Base-by-base conservation (phyloP, 2,888 invertebrate species). In the Chrysotoxum bicinctum region DNA sequence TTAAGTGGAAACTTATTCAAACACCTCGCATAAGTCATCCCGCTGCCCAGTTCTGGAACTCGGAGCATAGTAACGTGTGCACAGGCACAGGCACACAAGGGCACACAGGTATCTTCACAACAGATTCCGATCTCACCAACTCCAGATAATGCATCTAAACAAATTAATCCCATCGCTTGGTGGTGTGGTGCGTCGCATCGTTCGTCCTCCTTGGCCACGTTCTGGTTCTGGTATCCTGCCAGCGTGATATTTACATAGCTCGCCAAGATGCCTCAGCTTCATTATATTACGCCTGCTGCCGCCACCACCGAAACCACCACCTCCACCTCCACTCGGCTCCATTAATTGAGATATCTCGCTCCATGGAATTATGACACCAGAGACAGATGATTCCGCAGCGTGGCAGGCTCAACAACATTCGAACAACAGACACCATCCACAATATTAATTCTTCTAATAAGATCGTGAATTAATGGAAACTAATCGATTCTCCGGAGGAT, bases 1-100 rank as follows among this genome's bases (percentile, higher is more conserved):
- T 85, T 85, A 85, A 85, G 85, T 85, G 85, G 85, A 85, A 85
- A 85, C 85, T 85, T 85, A 85, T 85, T 85, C 85, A 85, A 77
- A 85, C 85, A 85, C 85, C 85, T 85, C 81, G 73, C 76, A 85
- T 85, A 85, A 85, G 85, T 85, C 81, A 85, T 85, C 76, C 73
- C 58, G 76, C 19, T 21, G 58, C 40, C 32, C 40, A 19, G 64
- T 43, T 50, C 23, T 40, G 37, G 60, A 48, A 82, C 48, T 56
- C 32, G 26, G 45, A 70, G 30, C 45, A 69, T 43, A 16, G 54
- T 26, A 69, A 30, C 30, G 68, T 45, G 37, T 72, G 58, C 23
- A 32, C 35, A 60, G 35, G 32, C 37, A 43, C 64, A n/a, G n/a
- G n/a, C n/a, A 62, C 75, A 80, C 80, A 70, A 56, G 58, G 64